Evolutionary conservation across 1,140 invertebrate species (phyloP), one percentile per base, ranked within the genome.

Genomic region (Brachionus sp.): DNA sequence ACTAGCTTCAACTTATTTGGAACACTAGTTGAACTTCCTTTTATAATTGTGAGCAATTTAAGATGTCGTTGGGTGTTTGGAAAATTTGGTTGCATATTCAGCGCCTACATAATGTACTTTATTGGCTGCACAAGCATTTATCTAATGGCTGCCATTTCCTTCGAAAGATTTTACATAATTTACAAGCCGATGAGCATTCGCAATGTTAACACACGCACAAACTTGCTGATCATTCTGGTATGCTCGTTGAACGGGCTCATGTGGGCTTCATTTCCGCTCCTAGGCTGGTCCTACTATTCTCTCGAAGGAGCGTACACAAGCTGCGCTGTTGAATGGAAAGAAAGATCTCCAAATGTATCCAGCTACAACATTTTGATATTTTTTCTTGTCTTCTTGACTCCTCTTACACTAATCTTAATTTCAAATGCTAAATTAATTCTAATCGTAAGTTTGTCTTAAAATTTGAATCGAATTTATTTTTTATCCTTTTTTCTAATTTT

Each of bases 131-230:
- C 77, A 10, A 80, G 77, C 25, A 80, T 80, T 13, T 80, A 80
- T 42, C 37, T 80, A 29, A 80, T 80, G 77, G 50, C 50, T 80
- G 77, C 77, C 39, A 80, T 80, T 6, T 57, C 77, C 39, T 66
- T 80, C 16, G 50, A 80, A 44, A 80, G 77, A 19, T 80, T 80
- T 29, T 80, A 80, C 57, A 80, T 80, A 7, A 80, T 80, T n/a
- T 80, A 80, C 37, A 80, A 80, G 35, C 77, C 77, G 2, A 62
- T 80, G 46, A 66, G 62, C 10, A 80, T 80, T 16, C 19, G 77
- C 7, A 80, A 44, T 62, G 77, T 80, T 0, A 80, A 80, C 25
- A 39, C 19, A 2, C 2, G 50, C 3, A 80, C 29, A 13, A 80
- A 57, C 19, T 13, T 80, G 10, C 12, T 80, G 12, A 16, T 80